phyloP scores from a whole-genome alignment of 92 coral and sea anemone species.

The Muricea muricata region DNA sequence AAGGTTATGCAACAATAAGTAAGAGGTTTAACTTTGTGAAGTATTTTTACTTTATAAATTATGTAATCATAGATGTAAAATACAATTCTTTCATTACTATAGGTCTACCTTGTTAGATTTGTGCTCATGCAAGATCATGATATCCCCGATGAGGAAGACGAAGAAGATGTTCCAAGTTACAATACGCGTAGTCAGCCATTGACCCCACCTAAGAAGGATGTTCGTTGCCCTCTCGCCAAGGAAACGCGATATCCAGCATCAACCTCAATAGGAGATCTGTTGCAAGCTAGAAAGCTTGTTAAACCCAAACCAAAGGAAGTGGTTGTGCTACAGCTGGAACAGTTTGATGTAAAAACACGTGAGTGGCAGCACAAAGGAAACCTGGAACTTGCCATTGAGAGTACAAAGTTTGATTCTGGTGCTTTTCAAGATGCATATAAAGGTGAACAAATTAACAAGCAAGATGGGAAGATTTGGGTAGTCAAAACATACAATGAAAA shows the following conservation, averaged over 20 bases:
- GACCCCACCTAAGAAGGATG: not conserved
- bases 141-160: slow-evolving; percentile 40
- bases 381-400: slow-evolving; percentile 56
- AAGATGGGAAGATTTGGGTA: slow-evolving; percentile 63
- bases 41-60: no score
- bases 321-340: slow-evolving; percentile 51
- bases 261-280: slow-evolving; percentile 65
- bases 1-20: no score
- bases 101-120: slow-evolving; percentile 71
- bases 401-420: slow-evolving; percentile 73
- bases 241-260: slow-evolving; percentile 41
- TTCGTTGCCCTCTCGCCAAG: not conserved
- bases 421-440: slow-evolving; percentile 81
- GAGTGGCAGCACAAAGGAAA: slow-evolving; percentile 56
- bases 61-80: not conserved
- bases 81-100: not conserved
- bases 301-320: slow-evolving; percentile 59
- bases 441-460: slow-evolving; percentile 41
- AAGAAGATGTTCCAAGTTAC: not conserved
- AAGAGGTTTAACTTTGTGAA: no score
- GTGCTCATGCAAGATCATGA: slow-evolving; percentile 62
- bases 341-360: slow-evolving; percentile 57
- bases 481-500: slow-evolving; percentile 63
- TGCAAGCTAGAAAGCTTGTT: slow-evolving; percentile 74
- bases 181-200: not conserved